Evolutionary conservation across 2,888 invertebrate genomes (phyloP), one percentile per base, ranked within the genome.

Genomic region (Podotricha telesiphe): DNA sequence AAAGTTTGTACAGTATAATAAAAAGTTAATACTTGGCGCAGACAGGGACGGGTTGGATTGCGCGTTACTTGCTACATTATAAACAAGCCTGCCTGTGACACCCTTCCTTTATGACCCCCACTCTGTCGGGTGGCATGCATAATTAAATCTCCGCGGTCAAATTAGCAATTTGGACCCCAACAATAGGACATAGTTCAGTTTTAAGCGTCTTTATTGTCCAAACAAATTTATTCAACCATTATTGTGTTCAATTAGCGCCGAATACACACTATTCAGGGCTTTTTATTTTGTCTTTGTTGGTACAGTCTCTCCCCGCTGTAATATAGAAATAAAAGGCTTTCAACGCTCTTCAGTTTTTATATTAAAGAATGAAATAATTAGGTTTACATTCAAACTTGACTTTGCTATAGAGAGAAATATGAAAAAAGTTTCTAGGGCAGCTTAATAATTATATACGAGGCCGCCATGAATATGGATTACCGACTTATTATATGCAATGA

Each of bases 61-160:
- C 87, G 88, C 88, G 87, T 90, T 88, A 86, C 88, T 87, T 84
- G 88, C 85, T 91, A 91, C 88, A 91, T 91, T 91, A 91, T 91
- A 91, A 91, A 91, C 90, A 91, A 91, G 86, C 82, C 85, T 86
- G 89, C 76, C 83, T 80, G 89, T 88, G 90, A 89, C 89, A 89
- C 86, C 86, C 87, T 86, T 85, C 88, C 84, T 88, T 89, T 88
- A 88, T 86, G 86, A 82, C 84, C 86, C 85, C 86, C 84, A 82
- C 86, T 83, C 84, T 61, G 78, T 80, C 82, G 84, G 85, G 83
- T 85, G 85, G 89, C 86, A 91, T 93, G 90, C 91, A 92, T 93
- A 93, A 93, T 93, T 92, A 91, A 92, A 91, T 92, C 89, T 89
- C 84, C 82, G 89, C 88, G 91, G 91, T 89, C 89, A 91, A 93